Base-by-base conservation (phyloP, 2,113 vertebrate species). In the Scopus umbretta region DNA sequence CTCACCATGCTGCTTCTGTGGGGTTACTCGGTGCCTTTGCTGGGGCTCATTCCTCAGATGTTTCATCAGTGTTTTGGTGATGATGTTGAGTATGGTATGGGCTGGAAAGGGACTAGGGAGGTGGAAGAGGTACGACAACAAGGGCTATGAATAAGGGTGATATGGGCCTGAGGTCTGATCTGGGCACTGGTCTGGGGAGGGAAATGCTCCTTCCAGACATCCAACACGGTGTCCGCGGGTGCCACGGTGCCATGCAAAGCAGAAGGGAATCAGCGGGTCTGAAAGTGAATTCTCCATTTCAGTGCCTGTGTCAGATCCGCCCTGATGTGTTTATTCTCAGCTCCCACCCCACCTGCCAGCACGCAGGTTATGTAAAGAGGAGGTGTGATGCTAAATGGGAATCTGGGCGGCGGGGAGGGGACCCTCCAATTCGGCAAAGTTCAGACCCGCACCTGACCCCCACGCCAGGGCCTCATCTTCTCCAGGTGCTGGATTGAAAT, bases 151-250 rank as follows among this genome's bases (percentile, higher is more conserved):
- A 38, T 43, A 55, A 38, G 9, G 27, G 11, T 36, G 80, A 81
- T 43, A 17, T 56, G 55, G 34, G 71, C 3, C 42, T 36, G 6
- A 63, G 14, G 18, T 47, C 34, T 55, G 36, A 23, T 62, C 15
- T 32, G n/a, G 40, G n/a, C 17, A 34, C 1, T 32, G 38, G 20
- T 85, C 5, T 65, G 26, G 42, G 26, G 62, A 86, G 13, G 25
- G 38, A 26, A 58, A 5, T 17, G 16, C 11, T 92, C 18, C 32
- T 67, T 58, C 19, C 38, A 53, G 36, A 34, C 16, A 38, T 26
- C 7, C 0, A 4, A 5, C 11, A 13, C 0, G 0, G 18, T 70
- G 32, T 63, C 42, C 1, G 1, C 6, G 1, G 0, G 22, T 45
- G 53, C 25, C 68, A 26, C 1, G 2, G 61, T 43, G 42, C 19